These are phyloP conservation scores for Turdus rufiventris DNA, from an alignment of 2,113 vertebrate species.

Conservation along the genomic window DNA sequence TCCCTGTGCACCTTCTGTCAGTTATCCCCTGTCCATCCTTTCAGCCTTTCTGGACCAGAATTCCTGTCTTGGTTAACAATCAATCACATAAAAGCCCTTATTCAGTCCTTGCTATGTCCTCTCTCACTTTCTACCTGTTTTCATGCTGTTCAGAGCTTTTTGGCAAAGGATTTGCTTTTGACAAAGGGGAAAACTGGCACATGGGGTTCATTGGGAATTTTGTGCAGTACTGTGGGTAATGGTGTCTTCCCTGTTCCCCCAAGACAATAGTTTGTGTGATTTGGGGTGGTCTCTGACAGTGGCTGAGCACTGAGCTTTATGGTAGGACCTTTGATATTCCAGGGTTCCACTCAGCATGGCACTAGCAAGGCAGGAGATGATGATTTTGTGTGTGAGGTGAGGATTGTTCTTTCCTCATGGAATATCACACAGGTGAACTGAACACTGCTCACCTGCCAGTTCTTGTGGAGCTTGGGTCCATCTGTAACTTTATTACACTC, in stretches of 20 bases:
- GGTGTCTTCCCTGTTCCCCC: neutral
- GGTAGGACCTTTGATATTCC: no score
- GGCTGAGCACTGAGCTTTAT: neutral
- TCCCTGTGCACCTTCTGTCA: neutral
- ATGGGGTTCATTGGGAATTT: neutral
- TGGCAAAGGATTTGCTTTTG: neutral
- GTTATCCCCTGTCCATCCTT: neutral
- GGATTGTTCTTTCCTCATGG: neutral
- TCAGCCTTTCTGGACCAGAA: neutral
- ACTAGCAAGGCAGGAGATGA: neutral
- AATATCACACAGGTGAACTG: fast-evolving
- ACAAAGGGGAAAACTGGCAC: neutral
- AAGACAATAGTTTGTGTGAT: neutral
- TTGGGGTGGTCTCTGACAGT: neutral
- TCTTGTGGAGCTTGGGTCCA: neutral
- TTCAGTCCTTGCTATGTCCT: neutral
- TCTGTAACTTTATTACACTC: neutral
- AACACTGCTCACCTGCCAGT: neutral
- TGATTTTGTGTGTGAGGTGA: fast-evolving
- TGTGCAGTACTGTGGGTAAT: neutral
- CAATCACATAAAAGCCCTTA: neutral
- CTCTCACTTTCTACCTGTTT: neutral
- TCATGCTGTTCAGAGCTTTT: neutral
- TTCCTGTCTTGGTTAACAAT: neutral
- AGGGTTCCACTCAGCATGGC: neutral